Conservation (phyloP, 1,140 invertebrate species). For the Pseudomyrmex flavicornis region DNA sequence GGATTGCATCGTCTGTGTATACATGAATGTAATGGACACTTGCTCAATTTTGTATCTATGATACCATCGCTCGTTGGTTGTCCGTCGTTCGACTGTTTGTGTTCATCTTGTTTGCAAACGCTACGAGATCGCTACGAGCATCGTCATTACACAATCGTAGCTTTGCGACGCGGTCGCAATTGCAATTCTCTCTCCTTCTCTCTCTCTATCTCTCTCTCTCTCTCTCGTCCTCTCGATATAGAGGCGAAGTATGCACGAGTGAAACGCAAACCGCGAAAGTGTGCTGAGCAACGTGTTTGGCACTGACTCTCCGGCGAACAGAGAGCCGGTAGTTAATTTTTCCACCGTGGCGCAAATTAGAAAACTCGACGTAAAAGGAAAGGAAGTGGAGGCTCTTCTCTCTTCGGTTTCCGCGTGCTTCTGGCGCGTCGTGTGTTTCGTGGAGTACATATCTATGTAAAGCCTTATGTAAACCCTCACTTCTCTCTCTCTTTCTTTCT, state of each 20-base stretch:
- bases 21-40: slow-evolving; percentile 12
- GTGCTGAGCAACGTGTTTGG: slow-evolving; percentile 13
- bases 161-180: neutral
- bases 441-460: neutral
- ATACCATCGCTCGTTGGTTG: neutral
- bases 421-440: neutral
- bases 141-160: slow-evolving; percentile 1
- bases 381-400: neutral
- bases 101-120: slow-evolving; percentile 8
- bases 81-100: neutral
- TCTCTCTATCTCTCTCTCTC: neutral
- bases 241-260: neutral
- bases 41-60: slow-evolving; percentile 36
- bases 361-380: slow-evolving; percentile 19
- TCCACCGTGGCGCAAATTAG: slow-evolving; percentile 12
- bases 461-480: neutral
- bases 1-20: neutral
- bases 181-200: slow-evolving; percentile 4
- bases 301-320: slow-evolving; percentile 13
- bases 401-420: neutral
- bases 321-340: slow-evolving; percentile 1
- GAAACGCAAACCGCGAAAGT: slow-evolving; percentile 42
- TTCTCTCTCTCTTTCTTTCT: no score
- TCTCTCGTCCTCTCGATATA: slow-evolving; percentile 5
- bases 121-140: slow-evolving; percentile 9